phyloP scores from a whole-genome alignment of 1,140 invertebrate genomes.

The Lethrus apterus region DNA sequence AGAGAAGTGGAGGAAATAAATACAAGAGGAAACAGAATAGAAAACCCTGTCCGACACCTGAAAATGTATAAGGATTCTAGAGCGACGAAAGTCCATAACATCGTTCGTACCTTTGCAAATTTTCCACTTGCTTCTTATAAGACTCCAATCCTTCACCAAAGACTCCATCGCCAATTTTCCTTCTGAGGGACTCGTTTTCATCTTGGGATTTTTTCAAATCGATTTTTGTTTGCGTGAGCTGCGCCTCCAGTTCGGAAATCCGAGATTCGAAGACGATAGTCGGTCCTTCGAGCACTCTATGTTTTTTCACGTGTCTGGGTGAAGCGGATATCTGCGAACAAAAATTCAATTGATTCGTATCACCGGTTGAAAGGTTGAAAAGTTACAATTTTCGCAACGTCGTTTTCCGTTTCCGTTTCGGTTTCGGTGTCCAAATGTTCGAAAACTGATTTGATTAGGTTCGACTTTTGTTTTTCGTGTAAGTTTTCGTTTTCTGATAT shows the following conservation, averaged over 20 bases:
- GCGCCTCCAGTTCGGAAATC: conserved; percentile 75
- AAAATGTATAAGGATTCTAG: no score
- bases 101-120: conserved; percentile 49
- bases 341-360: background rate
- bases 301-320: conserved; percentile 37
- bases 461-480: conserved; percentile 62
- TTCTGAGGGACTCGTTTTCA: conserved; percentile 57
- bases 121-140: conserved; percentile 59
- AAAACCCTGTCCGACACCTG: no score
- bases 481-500: conserved; percentile 74
- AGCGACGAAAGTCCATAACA: conserved; percentile 5
- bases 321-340: conserved; percentile 28
- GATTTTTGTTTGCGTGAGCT: conserved; percentile 66
- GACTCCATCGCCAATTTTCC: conserved; percentile 49
- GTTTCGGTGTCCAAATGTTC: conserved; percentile 45
- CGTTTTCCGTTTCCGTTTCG: conserved; percentile 38
- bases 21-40: no score
- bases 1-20: no score
- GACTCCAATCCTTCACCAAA: conserved; percentile 42
- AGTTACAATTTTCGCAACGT: conserved; percentile 22
- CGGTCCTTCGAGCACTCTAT: conserved; percentile 48
- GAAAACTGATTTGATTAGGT: conserved; percentile 49
- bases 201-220: conserved; percentile 62
- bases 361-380: background rate
- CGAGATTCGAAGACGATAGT: conserved; percentile 73